phyloP scores from a whole-genome alignment of 2,888 invertebrate genomes.

The Hypena proboscidalis region DNA sequence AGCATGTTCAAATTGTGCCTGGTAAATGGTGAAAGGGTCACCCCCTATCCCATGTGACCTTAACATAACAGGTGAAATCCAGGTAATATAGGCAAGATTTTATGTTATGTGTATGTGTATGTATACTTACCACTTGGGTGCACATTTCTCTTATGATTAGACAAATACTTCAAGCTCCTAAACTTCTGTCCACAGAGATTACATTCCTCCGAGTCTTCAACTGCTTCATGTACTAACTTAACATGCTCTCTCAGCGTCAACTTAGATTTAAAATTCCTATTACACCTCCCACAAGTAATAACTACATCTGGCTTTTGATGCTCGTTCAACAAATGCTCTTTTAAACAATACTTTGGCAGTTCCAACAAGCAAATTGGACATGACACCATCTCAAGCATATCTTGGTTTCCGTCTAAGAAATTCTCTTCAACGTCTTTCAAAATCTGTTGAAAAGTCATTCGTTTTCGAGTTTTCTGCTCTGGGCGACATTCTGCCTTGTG shows the following conservation, averaged over 20 bases:
- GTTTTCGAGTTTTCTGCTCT: slow-evolving; percentile 37
- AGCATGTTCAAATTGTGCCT: too few relatives aligned
- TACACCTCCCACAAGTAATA: slow-evolving; percentile 44
- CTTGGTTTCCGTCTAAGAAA: slow-evolving; percentile 30
- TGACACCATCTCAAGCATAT: slow-evolving; percentile 18
- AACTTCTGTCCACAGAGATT: slow-evolving; percentile 56
- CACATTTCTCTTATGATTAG: slow-evolving; percentile 57
- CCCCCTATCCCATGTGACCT: too few relatives aligned
- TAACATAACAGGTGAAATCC: too few relatives aligned
- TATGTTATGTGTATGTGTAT: too few relatives aligned
- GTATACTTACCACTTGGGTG: slow-evolving; percentile 55
- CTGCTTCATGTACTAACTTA: slow-evolving; percentile 52
- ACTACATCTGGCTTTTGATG: slow-evolving; percentile 43
- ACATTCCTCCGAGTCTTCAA: slow-evolving; percentile 51
- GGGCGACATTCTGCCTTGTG: slow-evolving; percentile 45
- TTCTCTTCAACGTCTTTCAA: slow-evolving; percentile 40
- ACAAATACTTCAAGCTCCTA: slow-evolving; percentile 49
- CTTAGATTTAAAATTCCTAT: slow-evolving; percentile 48
- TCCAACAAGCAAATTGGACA: slow-evolving; percentile 52
- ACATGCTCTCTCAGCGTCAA: slow-evolving; percentile 54
- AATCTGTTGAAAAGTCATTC: slow-evolving; percentile 46
- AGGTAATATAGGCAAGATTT: too few relatives aligned
- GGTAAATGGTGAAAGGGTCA: too few relatives aligned
- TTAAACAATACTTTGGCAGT: slow-evolving; percentile 42
- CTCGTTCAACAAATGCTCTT: slow-evolving; percentile 47